These are phyloP conservation scores for Galago senegalensis DNA, from an alignment of 2,797 vertebrate genomes.

Conservation along the genomic window DNA sequence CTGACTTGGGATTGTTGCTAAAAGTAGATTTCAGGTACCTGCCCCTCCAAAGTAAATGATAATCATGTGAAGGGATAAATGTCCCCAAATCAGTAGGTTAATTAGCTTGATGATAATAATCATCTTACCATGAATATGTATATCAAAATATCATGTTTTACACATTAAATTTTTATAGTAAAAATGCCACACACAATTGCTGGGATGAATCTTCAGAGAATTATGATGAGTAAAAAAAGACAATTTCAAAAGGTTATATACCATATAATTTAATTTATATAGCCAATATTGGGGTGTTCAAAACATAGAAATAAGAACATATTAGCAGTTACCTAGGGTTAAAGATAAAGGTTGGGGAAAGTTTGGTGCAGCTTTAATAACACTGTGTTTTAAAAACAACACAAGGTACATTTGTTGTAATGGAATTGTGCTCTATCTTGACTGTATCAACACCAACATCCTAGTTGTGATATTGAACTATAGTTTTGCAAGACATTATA, in stretches of 20 bases:
- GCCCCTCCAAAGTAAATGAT: not conserved
- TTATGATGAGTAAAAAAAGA: not conserved
- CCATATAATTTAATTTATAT: not conserved
- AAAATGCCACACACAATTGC: not conserved
- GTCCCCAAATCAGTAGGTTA: not conserved
- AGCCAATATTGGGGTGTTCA: not conserved
- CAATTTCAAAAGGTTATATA: not conserved
- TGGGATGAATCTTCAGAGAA: conserved; percentile 18
- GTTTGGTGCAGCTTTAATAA: not conserved
- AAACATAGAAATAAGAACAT: not conserved
- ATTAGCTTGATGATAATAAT: not conserved
- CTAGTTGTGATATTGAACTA: not conserved
- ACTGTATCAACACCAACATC: not conserved
- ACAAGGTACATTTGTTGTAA: not conserved
- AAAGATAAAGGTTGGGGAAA: not conserved
- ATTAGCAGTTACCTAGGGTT: not conserved
- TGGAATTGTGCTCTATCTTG: not conserved
- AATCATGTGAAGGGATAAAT: not conserved
- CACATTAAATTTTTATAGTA: not conserved
- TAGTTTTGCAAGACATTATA: not conserved
- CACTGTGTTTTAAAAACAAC: not conserved
- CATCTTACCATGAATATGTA: not conserved
- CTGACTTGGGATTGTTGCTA: not conserved
- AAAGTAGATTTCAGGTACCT: not conserved
- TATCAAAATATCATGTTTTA: not conserved